Percentiles rank a stretch among this genome's conserved stretches.
phyloP scores from a whole-genome alignment of 2,888 invertebrate genomes.

The Orthonevra nobilis region DNA sequence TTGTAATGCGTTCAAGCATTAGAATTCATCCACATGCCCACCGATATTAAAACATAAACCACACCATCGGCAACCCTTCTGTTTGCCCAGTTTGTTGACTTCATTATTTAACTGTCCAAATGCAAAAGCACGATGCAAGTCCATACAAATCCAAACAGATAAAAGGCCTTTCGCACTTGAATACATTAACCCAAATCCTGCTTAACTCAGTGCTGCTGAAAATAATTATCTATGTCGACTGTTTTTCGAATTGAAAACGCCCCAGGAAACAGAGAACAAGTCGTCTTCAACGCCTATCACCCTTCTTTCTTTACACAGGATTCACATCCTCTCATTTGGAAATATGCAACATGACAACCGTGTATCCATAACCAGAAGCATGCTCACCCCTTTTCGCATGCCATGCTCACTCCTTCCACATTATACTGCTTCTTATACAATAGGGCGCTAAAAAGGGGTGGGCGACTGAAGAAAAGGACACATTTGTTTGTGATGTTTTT shows the following conservation, averaged over 20 bases:
- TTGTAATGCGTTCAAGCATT: too few relatives aligned
- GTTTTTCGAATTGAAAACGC: conserved; percentile 62
- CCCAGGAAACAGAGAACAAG: conserved; percentile 32
- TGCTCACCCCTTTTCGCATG: background rate
- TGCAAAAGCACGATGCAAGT: conserved; percentile 13
- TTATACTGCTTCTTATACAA: too few relatives aligned
- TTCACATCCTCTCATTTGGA: conserved; percentile 31
- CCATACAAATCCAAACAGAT: conserved; percentile 11
- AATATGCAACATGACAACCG: conserved; percentile 6
- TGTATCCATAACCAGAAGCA: conserved; percentile 4
- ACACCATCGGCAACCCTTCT: too few relatives aligned
- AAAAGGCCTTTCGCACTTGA: conserved; percentile 43
- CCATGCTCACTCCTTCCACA: background rate
- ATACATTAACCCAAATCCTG: conserved; percentile 67
- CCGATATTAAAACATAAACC: too few relatives aligned
- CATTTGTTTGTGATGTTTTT: conserved; percentile 16
- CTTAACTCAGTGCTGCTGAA: conserved; percentile 38
- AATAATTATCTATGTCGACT: conserved; percentile 60
- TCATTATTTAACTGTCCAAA: conserved; percentile 35
- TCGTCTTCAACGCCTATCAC: background rate
- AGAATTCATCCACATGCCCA: too few relatives aligned
- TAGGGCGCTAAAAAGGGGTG: background rate
- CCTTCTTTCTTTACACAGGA: background rate
- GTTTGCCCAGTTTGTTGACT: conserved; percentile 19
- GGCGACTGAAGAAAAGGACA: too few relatives aligned